Percentiles rank a stretch among this genome's conserved stretches.
These are phyloP conservation scores for Hydropsyche tenuis DNA, from an alignment of 1,140 invertebrate genomes.

Conservation along the genomic window DNA sequence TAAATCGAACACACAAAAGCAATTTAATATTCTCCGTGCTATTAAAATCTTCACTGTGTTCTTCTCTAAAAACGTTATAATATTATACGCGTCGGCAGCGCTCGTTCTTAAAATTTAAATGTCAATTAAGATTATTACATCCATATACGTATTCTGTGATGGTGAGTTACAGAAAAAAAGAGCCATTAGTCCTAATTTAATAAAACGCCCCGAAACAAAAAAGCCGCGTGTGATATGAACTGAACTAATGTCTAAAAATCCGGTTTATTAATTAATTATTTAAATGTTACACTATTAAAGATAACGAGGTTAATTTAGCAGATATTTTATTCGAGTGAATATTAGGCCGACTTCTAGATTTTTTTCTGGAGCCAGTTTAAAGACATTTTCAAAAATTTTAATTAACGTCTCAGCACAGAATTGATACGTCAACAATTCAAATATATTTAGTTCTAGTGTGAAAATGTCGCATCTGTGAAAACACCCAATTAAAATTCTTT, in stretches of 20 bases:
- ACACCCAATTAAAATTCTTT: slow-evolving; percentile 11
- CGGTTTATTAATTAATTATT: slow-evolving; percentile 28
- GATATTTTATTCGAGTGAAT: slow-evolving; percentile 16
- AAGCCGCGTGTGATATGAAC: slow-evolving; percentile 13
- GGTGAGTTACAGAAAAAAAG: background rate
- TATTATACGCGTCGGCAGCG: too few species aligned
- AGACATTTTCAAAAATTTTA: slow-evolving; percentile 12
- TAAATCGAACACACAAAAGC: too few species aligned
- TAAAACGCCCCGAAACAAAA: background rate
- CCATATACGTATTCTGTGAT: too few species aligned
- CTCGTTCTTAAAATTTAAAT: too few species aligned
- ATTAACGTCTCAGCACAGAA: slow-evolving; percentile 1
- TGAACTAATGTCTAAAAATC: slow-evolving; percentile 13
- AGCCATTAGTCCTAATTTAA: slow-evolving; percentile 13
- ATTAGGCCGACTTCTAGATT: background rate
- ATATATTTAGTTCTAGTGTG: background rate
- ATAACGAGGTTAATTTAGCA: slow-evolving; percentile 26
- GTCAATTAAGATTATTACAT: too few species aligned
- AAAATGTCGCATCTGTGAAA: slow-evolving; percentile 8
- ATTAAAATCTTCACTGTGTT: too few species aligned
- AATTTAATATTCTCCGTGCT: too few species aligned
- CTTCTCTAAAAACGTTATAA: too few species aligned
- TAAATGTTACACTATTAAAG: slow-evolving; percentile 21
- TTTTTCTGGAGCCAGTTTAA: background rate
- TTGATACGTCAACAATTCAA: background rate